Evolutionary conservation across 64 coral and sea anemone species (phyloP).

Genomic region (Stichodactyla helianthus): DNA sequence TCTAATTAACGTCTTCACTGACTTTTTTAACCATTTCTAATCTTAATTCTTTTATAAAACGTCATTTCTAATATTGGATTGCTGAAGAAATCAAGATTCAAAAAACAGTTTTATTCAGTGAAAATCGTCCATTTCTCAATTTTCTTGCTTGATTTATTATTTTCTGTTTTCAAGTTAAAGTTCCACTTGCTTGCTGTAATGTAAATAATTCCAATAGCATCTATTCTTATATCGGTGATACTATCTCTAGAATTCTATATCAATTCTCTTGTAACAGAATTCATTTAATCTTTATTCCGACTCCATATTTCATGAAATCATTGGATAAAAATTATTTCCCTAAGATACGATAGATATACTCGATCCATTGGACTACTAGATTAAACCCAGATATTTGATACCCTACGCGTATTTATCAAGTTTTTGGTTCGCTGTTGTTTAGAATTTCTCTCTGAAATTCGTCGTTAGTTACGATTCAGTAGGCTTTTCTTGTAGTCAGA

Average conservation of each 20-base stretch:
- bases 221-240: not conserved
- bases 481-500: not conserved
- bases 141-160: not conserved
- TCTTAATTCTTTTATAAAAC: not conserved
- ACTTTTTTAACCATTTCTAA: slow-evolving; percentile 1
- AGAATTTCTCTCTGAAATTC: not conserved
- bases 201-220: not conserved
- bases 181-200: no score
- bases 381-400: not conserved
- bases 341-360: not conserved
- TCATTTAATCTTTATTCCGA: not conserved
- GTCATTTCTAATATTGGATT: not conserved
- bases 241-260: not conserved
- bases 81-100: not conserved
- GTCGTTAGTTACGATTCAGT: not conserved
- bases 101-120: no score
- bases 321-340: not conserved
- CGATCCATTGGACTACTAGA: not conserved
- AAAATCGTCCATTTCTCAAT: not conserved
- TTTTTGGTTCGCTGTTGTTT: not conserved
- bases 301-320: not conserved
- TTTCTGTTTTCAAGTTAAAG: not conserved
- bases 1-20: not conserved
- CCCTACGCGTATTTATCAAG: not conserved
- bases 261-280: not conserved